A percentile compares a stretch with the other conserved stretches of the same genome.
Evolutionary conservation across 2,797 vertebrate genomes (phyloP).

Genomic region (Notoglanidium macrostoma): DNA sequence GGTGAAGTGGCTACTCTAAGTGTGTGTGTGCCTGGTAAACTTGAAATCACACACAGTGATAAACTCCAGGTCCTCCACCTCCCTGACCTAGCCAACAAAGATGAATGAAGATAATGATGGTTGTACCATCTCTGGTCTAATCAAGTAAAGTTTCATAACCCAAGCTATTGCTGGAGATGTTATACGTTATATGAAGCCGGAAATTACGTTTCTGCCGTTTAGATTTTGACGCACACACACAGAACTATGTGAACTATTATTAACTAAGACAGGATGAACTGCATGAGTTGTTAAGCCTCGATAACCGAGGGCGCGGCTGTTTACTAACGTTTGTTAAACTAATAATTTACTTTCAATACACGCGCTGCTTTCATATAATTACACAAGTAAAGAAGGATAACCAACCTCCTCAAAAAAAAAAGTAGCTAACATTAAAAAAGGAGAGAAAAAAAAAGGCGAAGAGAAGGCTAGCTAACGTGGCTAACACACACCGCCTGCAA

Average conservation of each 20-base stretch:
- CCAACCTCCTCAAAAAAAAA: neutral
- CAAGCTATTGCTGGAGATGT: neutral
- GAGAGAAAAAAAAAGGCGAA: neutral
- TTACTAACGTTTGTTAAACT: conserved; percentile 17
- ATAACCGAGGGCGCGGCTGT: conserved; percentile 42
- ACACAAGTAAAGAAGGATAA: neutral
- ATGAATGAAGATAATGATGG: neutral
- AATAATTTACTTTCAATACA: neutral
- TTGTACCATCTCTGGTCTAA: neutral
- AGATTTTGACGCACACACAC: neutral
- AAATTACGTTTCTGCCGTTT: neutral
- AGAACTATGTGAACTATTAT: neutral
- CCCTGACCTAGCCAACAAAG: too few relatives aligned
- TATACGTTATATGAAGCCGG: neutral
- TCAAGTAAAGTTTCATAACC: neutral
- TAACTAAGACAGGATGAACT: neutral
- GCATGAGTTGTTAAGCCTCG: neutral
- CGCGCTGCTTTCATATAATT: neutral
- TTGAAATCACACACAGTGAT: neutral
- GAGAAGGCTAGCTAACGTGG: neutral
- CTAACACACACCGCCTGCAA: neutral
- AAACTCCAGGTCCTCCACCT: neutral
- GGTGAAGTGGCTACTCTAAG: neutral
- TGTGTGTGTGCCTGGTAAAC: too few relatives aligned
- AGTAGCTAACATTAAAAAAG: neutral